Conservation (phyloP, 2,797 vertebrate species). For the Notoglanidium macrostoma region DNA sequence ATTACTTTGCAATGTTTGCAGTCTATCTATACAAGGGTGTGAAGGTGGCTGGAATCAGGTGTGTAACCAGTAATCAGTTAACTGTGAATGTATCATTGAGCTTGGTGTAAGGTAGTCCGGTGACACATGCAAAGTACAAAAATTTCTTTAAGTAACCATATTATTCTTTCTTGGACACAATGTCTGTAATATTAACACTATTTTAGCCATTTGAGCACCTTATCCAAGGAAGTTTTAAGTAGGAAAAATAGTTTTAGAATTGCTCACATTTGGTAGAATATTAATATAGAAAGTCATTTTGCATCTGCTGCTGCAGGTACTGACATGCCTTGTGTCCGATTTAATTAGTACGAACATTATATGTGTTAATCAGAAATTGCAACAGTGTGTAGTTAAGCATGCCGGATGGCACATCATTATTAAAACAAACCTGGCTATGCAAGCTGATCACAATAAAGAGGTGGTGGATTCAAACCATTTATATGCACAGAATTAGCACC, state of each 20-base stretch:
- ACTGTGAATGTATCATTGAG: too few species aligned
- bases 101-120: too few species aligned
- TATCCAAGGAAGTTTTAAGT: neutral
- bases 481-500: constrained; percentile 43
- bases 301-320: neutral
- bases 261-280: neutral
- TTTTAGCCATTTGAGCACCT: neutral
- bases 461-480: constrained; percentile 27
- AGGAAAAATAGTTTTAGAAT: neutral
- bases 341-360: constrained; percentile 30
- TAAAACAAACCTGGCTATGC: constrained; percentile 15
- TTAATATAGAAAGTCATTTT: constrained; percentile 11
- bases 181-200: neutral
- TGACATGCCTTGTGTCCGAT: constrained; percentile 1
- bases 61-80: too few species aligned
- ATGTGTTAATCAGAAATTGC: constrained; percentile 11
- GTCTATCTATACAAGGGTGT: too few species aligned
- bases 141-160: neutral
- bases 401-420: constrained; percentile 16
- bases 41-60: too few species aligned
- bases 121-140: neutral
- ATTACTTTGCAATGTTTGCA: too few species aligned
- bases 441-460: constrained; percentile 20
- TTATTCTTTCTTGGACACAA: neutral
- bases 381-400: constrained; percentile 5